Conservation (phyloP, 2,113 vertebrate genomes). For the Centropus bengalensis region DNA sequence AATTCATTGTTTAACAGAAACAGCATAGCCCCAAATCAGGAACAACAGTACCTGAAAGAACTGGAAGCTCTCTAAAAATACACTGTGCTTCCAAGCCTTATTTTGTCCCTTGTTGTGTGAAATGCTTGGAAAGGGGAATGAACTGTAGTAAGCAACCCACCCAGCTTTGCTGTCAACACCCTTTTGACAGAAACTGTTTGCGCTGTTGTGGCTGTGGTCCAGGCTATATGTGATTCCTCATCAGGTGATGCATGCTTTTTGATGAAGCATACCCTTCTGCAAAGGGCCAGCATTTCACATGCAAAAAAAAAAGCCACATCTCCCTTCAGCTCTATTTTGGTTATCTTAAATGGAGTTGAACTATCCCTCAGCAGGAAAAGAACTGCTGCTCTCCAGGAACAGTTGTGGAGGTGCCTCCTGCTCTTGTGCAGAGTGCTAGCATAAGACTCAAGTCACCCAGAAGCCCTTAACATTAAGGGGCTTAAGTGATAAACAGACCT, state of each 20-base stretch:
- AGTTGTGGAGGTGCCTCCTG: neutral
- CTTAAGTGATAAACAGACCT: conserved; percentile 18
- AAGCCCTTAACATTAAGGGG: conserved; percentile 27
- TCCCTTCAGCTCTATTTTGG: neutral
- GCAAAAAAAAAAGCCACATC: neutral
- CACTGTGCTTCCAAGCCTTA: neutral
- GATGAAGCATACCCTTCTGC: neutral
- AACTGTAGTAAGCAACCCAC: conserved; percentile 12
- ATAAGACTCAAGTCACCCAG: conserved; percentile 9
- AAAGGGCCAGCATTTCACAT: neutral
- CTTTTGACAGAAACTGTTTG: conserved; percentile 47
- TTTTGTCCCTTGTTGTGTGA: neutral
- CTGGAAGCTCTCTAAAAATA: conserved; percentile 21
- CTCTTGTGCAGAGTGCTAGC: neutral
- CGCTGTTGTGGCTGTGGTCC: conserved; percentile 1
- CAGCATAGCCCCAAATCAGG: neutral
- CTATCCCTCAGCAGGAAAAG: neutral
- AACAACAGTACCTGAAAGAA: neutral
- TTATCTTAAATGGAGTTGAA: neutral
- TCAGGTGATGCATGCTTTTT: conserved; percentile 19
- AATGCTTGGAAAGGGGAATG: neutral
- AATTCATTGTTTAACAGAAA: neutral
- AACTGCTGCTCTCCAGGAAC: neutral
- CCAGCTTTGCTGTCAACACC: conserved; percentile 33
- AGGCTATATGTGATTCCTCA: conserved; percentile 13